A percentile compares a stretch with the other conserved stretches of the same genome.
Evolutionary conservation across 2,888 invertebrate genomes (phyloP).

Genomic region (Mechanitis messenoides): DNA sequence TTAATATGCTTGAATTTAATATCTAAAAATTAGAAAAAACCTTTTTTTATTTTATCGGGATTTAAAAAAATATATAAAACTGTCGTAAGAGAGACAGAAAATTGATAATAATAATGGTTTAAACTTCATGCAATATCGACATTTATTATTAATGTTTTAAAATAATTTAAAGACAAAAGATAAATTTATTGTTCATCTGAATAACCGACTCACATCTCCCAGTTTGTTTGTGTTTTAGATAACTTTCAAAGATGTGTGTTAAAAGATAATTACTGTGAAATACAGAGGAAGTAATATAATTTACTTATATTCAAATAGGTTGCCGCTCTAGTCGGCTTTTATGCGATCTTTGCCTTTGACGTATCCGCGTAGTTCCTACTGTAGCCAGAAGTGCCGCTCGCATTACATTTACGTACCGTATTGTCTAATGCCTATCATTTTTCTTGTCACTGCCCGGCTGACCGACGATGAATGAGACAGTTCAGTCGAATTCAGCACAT

Average conservation of each 20-base stretch:
- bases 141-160: too few relatives aligned
- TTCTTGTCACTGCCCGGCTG: constrained; percentile 40
- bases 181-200: too few relatives aligned
- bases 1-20: too few relatives aligned
- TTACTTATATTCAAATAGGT: constrained; percentile 25
- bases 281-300: constrained; percentile 23
- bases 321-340: constrained; percentile 23
- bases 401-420: constrained; percentile 41
- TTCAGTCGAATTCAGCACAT: constrained; percentile 52
- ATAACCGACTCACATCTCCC: neutral
- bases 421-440: constrained; percentile 51
- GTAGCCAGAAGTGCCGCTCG: constrained; percentile 32
- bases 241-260: neutral
- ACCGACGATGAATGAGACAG: constrained; percentile 61
- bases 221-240: neutral
- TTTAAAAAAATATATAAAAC: too few relatives aligned
- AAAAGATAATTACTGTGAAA: constrained; percentile 10
- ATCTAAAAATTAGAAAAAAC: too few relatives aligned
- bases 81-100: too few relatives aligned
- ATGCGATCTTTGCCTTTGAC: constrained; percentile 29
- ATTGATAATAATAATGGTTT: too few relatives aligned
- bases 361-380: constrained; percentile 15
- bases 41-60: too few relatives aligned
- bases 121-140: too few relatives aligned
- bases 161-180: too few relatives aligned